phyloP scores from a whole-genome alignment of 2,113 vertebrate species.

The Tragelaphus strepsiceros region DNA sequence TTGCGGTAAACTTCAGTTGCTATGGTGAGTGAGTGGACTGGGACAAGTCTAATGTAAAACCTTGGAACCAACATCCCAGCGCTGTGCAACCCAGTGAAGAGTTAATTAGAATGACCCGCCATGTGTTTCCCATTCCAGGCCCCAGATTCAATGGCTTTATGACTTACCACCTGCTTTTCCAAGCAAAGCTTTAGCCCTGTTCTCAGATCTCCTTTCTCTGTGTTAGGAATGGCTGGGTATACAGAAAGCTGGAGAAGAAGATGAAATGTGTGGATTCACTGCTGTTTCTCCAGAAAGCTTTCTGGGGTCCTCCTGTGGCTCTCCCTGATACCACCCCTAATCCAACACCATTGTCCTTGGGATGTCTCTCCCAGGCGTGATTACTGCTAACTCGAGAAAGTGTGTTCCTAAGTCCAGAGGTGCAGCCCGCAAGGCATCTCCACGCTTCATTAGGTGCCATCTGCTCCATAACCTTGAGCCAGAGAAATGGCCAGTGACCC shows the following conservation, averaged over 20 bases:
- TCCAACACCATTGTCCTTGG: not conserved
- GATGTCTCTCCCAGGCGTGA: not conserved
- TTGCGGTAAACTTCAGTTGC: conserved; percentile 79
- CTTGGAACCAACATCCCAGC: conserved; percentile 71
- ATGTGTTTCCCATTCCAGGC: conserved; percentile 82
- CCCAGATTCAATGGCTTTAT: conserved; percentile 72
- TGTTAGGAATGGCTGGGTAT: conserved; percentile 68
- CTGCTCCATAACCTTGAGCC: not conserved
- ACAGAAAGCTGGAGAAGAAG: not conserved
- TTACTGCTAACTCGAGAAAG: not conserved
- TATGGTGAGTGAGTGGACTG: conserved; percentile 77
- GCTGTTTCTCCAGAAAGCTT: conserved; percentile 20
- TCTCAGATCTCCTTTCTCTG: conserved; percentile 67
- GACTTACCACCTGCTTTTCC: conserved; percentile 85
- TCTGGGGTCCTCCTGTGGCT: not conserved
- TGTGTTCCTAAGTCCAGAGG: not conserved
- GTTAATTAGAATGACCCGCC: conserved; percentile 79
- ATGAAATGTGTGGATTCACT: conserved; percentile 37
- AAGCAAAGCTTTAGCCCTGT: conserved; percentile 58
- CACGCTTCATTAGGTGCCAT: not conserved
- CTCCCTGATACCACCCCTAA: not conserved
- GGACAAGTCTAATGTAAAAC: conserved; percentile 76
- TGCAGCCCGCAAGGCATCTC: not conserved
- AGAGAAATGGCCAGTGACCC: not conserved
- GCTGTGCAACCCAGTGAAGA: conserved; percentile 66